These are phyloP conservation scores for Serrognathus titanus DNA, from an alignment of 2,888 invertebrate species.

Conservation along the genomic window DNA sequence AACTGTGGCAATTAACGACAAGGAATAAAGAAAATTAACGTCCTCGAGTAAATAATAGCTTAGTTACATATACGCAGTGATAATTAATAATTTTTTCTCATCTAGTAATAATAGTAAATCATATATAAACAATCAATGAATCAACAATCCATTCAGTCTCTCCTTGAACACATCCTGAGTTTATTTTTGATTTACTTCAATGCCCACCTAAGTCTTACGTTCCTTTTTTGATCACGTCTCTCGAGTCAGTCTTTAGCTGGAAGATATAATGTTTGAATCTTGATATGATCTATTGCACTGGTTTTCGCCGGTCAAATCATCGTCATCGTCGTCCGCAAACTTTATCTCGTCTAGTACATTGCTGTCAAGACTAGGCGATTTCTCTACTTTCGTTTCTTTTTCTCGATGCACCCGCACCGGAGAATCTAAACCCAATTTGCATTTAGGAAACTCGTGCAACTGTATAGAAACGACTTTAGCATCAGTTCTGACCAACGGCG, in stretches of 20 bases:
- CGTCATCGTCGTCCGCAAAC: slow-evolving; percentile 63
- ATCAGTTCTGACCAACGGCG: slow-evolving; percentile 28
- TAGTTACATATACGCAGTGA: too few species aligned
- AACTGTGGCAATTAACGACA: too few species aligned
- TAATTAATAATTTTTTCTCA: too few species aligned
- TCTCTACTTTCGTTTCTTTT: slow-evolving; percentile 65
- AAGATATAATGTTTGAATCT: slow-evolving; percentile 45
- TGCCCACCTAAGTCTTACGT: slow-evolving; percentile 4
- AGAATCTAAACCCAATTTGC: slow-evolving; percentile 22
- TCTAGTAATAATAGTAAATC: too few species aligned
- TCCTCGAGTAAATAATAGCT: too few species aligned
- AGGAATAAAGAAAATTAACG: too few species aligned
- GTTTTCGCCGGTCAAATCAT: slow-evolving; percentile 41
- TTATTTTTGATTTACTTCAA: slow-evolving; percentile 10
- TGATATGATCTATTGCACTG: slow-evolving; percentile 48
- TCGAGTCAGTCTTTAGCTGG: slow-evolving; percentile 32
- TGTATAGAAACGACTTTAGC: slow-evolving; percentile 33
- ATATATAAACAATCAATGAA: not conserved
- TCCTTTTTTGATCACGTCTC: not conserved
- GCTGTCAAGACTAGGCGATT: slow-evolving; percentile 53
- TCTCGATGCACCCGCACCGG: slow-evolving; percentile 47
- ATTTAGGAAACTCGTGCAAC: slow-evolving; percentile 35
- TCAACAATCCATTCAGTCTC: slow-evolving; percentile 14
- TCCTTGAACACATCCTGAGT: slow-evolving; percentile 15
- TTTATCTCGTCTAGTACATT: slow-evolving; percentile 63